Evolutionary conservation across 2,113 vertebrate species (phyloP).

Genomic region (Elephantulus edwardii): DNA sequence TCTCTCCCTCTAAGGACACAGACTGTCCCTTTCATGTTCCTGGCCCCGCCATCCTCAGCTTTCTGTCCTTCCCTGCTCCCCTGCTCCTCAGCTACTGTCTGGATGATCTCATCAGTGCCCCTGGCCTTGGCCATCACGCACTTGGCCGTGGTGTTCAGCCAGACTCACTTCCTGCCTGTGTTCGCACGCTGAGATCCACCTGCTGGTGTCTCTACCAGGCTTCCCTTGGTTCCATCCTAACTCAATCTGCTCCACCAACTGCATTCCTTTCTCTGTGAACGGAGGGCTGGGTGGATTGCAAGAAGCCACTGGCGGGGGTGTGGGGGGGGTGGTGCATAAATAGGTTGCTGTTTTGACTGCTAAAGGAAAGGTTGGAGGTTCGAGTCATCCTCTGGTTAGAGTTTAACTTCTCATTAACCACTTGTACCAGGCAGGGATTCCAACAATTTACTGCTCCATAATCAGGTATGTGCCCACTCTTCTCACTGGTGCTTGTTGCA

Average conservation of each 20-base stretch:
- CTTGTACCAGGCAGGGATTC: no score
- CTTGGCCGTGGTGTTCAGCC: not conserved
- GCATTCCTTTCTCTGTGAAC: not conserved
- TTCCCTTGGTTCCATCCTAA: not conserved
- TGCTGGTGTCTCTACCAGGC: not conserved
- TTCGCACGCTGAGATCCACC: not conserved
- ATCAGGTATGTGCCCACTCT: no score
- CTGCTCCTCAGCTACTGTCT: not conserved
- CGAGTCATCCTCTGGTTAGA: no score
- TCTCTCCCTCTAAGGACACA: not conserved
- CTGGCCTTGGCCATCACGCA: accelerated
- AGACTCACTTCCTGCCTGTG: accelerated
- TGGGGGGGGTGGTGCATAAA: no score
- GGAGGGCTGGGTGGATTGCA: no score
- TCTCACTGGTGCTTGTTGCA: no score
- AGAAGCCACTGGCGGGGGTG: no score
- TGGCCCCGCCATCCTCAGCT: not conserved
- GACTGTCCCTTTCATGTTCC: not conserved
- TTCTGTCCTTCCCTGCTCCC: not conserved
- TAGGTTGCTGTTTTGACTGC: no score
- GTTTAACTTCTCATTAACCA: no score
- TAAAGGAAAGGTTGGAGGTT: no score
- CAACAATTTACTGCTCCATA: no score
- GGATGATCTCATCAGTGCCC: not conserved
- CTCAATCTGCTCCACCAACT: not conserved